Base-by-base conservation (phyloP, 2,888 invertebrate species). In the Dinocampus coccinellae region DNA sequence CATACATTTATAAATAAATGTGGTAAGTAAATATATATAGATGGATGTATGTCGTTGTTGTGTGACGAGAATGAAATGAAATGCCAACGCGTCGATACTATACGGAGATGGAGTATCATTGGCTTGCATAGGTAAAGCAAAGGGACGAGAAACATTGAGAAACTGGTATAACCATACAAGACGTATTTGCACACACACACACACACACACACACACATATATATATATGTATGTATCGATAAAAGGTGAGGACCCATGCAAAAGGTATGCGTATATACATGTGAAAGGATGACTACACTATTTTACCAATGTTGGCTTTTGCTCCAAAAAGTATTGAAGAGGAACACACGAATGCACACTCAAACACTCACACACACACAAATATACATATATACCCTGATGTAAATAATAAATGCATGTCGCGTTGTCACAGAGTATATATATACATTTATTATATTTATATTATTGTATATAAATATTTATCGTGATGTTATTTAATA, bases 1-100 rank as follows among this genome's bases (percentile, higher is more conserved):
- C 47, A 47, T 16, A 47, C 16, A 7, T 16, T 9, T 3, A 16
- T 47, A 47, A 16, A 16, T 20, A 36, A 1, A 36, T 36, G 36
- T 36, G 36, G 6, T 1, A 13, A 47, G 6, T 47, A 6, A 47
- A 47, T 13, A 13, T 13, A 13, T 47, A 7, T 29, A n/a, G n/a
- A 58, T 29, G 3, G 7, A 3, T 53, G 13, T 26, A 34, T 34
- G 1, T 24, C 13, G n/a, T 36, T 26, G 10, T 36, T 52, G 53
- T 33, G 69, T 62, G 69, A 69, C 53, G 69, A 67, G 42, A 55
- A 11, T 57, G 33, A 29, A 60, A 60, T 34, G 61, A 61, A 68
- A 68, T 68, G 68, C 68, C 68, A 68, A 68, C 61, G 68, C 68
- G 68, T 68, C 68, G 68, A 68, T 68, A 68, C 68, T 68, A 20